These are phyloP conservation scores for Apaloderma vittatum DNA, from an alignment of 2,113 vertebrate species.

Conservation along the genomic window DNA sequence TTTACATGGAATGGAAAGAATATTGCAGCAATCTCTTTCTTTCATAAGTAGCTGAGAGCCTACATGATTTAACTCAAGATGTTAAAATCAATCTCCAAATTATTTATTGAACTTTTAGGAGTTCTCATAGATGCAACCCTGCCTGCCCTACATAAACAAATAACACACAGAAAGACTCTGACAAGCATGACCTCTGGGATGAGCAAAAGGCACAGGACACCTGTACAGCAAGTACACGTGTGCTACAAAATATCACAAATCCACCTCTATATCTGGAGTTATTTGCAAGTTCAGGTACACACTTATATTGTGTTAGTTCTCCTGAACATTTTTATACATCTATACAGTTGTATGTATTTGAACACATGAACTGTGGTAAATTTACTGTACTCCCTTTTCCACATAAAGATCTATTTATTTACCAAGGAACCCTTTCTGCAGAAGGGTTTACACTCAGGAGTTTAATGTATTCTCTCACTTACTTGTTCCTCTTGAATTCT, in stretches of 20 bases:
- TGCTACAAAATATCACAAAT: neutral
- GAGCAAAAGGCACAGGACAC: neutral
- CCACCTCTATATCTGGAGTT: neutral
- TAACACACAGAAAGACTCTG: neutral
- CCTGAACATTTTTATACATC: neutral
- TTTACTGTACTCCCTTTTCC: neutral
- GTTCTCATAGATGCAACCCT: neutral
- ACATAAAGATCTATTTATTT: neutral
- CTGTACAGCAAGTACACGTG: neutral
- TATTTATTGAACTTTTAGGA: neutral
- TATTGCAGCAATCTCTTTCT: neutral
- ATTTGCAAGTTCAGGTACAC: neutral
- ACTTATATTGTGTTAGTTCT: neutral
- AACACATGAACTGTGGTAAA: neutral
- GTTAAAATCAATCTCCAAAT: neutral
- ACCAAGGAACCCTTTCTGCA: neutral
- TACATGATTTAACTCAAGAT: neutral
- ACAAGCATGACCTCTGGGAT: neutral
- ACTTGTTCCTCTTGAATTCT: neutral
- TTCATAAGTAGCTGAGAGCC: neutral
- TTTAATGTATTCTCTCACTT: neutral
- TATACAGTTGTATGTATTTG: neutral
- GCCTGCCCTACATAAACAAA: neutral
- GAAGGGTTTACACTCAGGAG: neutral
- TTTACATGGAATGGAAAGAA: neutral